phyloP scores from a whole-genome alignment of 37 sponge, comb jelly and placozoan species.

The Bolinopsis microptera region DNA sequence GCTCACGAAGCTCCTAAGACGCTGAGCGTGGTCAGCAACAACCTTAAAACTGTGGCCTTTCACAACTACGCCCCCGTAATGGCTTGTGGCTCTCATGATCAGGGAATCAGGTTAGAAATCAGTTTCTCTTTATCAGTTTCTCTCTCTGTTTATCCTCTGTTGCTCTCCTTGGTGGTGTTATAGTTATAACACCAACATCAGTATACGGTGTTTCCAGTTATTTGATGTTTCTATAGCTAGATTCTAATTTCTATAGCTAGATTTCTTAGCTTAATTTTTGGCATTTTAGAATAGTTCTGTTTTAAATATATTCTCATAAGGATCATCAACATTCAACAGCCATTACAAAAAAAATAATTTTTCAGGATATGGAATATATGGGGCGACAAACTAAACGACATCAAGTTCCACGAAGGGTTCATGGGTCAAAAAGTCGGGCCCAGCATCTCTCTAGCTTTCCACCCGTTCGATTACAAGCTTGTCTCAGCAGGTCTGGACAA shows the following conservation, averaged over 20 bases:
- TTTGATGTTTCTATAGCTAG: no score
- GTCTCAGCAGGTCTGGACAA: conserved; percentile 22
- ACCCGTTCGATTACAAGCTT: conserved; percentile 76
- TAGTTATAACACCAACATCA: no score
- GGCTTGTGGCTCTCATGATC: conserved; percentile 63
- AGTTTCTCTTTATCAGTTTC: no score
- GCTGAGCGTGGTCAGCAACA: conserved; percentile 4
- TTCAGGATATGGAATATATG: conserved; percentile 75
- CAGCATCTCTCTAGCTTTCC: conserved; percentile 83
- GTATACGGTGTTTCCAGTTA: no score
- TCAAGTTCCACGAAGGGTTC: conserved; percentile 91
- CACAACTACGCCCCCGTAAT: conserved; percentile 58
- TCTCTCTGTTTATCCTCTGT: no score
- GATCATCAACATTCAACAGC: no score
- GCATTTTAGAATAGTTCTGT: no score
- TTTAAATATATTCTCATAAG: no score
- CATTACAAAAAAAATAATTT: no score
- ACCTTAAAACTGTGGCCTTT: conserved; percentile 43
- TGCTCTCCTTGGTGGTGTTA: no score
- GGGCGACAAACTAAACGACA: conserved; percentile 73
- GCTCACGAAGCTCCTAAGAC: conserved; percentile 39
- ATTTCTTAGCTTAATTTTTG: no score
- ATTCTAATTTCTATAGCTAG: no score
- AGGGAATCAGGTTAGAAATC: conserved; percentile 40
- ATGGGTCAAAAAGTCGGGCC: conserved; percentile 90